These are phyloP conservation scores for Bellardia bayeri DNA, from an alignment of 2,888 invertebrate genomes.

Conservation along the genomic window DNA sequence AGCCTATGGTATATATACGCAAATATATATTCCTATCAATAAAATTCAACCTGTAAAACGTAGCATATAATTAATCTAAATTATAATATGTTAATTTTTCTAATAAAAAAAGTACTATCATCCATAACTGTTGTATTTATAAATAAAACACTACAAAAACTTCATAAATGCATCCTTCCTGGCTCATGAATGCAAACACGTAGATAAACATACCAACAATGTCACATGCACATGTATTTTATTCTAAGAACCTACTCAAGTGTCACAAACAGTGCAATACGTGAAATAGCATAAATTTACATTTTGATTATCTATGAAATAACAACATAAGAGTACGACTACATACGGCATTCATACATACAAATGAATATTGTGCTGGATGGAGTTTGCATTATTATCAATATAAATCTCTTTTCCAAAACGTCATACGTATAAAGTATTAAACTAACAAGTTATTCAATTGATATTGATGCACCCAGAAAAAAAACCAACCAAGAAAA, in stretches of 20 bases:
- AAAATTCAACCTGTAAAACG: constrained; percentile 38
- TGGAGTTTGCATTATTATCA: constrained; percentile 65
- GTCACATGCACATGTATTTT: constrained; percentile 56
- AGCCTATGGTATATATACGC: too few species aligned
- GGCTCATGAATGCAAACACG: not conserved
- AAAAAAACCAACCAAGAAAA: constrained; percentile 21
- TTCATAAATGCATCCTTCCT: constrained; percentile 36
- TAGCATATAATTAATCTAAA: constrained; percentile 38
- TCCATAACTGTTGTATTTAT: constrained; percentile 22
- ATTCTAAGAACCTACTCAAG: constrained; percentile 69
- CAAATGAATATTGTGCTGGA: not conserved
- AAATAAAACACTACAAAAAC: constrained; percentile 17
- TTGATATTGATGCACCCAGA: constrained; percentile 72
- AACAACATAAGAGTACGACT: constrained; percentile 51
- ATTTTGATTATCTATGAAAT: constrained; percentile 66
- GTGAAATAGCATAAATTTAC: constrained; percentile 73
- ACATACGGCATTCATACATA: constrained; percentile 39
- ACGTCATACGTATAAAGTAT: constrained; percentile 57
- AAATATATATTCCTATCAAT: not conserved
- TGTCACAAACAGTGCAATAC: constrained; percentile 74
- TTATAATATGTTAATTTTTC: constrained; percentile 42
- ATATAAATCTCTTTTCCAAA: constrained; percentile 57
- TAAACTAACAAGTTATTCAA: constrained; percentile 70
- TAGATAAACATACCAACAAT: constrained; percentile 16
- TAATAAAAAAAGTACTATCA: not conserved